Conservation (phyloP, 2,797 vertebrate species). For the Sciurus carolinensis region DNA sequence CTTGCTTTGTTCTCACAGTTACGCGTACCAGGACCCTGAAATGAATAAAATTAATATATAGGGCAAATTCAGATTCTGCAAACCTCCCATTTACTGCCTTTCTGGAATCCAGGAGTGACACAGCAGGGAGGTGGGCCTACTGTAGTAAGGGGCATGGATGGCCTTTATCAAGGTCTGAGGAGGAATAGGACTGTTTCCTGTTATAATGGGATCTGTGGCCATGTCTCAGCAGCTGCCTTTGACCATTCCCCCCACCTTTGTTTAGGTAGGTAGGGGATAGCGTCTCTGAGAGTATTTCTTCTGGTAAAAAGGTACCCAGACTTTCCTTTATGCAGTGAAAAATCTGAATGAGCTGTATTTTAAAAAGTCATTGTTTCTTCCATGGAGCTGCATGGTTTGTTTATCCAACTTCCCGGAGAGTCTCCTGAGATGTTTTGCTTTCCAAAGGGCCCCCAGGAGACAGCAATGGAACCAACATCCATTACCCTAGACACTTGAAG, state of each 20-base stretch:
- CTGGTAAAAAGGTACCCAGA: background rate
- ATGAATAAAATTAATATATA: conserved; percentile 21
- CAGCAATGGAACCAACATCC: conserved; percentile 72
- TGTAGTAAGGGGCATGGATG: background rate
- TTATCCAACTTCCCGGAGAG: conserved; percentile 71
- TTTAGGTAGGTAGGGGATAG: background rate
- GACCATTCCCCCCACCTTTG: background rate
- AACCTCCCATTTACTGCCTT: conserved; percentile 30
- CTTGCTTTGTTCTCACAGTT: conserved; percentile 55
- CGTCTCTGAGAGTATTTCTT: conserved; percentile 61
- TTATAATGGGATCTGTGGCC: background rate
- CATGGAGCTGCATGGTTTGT: conserved; percentile 58
- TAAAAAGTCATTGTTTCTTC: conserved; percentile 63
- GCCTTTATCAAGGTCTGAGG: background rate
- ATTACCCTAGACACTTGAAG: conserved; percentile 65
- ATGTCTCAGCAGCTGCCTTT: conserved; percentile 7
- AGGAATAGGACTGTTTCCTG: background rate
- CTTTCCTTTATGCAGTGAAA: conserved; percentile 52
- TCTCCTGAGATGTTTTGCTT: conserved; percentile 77
- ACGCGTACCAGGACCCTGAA: background rate
- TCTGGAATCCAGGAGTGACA: conserved; percentile 17
- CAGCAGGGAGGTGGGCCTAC: background rate
- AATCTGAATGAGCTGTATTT: conserved; percentile 49
- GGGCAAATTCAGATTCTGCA: conserved; percentile 56
- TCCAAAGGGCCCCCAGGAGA: conserved; percentile 72